Evolutionary conservation across 2,888 invertebrate species (phyloP).

Genomic region (Hypsopygia costalis): DNA sequence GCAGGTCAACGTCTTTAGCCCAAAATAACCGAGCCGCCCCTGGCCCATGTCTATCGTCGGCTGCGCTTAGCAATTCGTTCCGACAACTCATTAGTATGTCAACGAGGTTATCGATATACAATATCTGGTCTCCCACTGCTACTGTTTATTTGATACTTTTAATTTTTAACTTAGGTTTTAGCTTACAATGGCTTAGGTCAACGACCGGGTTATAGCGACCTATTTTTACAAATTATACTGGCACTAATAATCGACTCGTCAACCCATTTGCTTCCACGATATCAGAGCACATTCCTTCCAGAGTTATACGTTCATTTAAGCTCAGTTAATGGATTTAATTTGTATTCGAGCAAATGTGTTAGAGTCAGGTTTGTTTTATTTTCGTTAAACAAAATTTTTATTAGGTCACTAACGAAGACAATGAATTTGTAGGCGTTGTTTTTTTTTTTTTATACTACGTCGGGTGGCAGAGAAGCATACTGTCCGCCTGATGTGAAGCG

Average conservation of each 20-base stretch:
- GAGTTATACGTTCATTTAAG: constrained; percentile 31
- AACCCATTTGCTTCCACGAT: constrained; percentile 56
- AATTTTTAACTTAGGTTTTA: constrained; percentile 29
- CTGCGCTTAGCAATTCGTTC: constrained; percentile 59
- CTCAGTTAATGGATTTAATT: constrained; percentile 28
- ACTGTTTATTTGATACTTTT: constrained; percentile 42
- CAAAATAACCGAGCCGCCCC: constrained; percentile 62
- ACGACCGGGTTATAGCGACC: constrained; percentile 54
- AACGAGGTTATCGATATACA: constrained; percentile 65
- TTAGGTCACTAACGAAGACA: no score
- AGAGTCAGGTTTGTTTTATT: constrained; percentile 1
- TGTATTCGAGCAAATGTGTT: constrained; percentile 28
- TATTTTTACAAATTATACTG: constrained; percentile 61
- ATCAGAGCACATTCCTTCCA: constrained; percentile 47
- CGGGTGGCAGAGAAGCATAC: no score
- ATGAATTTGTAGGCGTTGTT: no score
- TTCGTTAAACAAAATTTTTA: no score
- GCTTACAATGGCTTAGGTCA: constrained; percentile 44
- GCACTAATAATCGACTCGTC: constrained; percentile 54
- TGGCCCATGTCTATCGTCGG: constrained; percentile 67
- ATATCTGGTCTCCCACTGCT: constrained; percentile 38
- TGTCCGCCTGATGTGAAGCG: no score
- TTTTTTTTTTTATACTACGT: no score
- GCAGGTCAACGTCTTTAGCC: constrained; percentile 70
- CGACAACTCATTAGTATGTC: constrained; percentile 70